A percentile compares a stretch with the other conserved stretches of the same genome.
Evolutionary conservation across 1,140 invertebrate genomes (phyloP).

Genomic region (Ceratina australensis): DNA sequence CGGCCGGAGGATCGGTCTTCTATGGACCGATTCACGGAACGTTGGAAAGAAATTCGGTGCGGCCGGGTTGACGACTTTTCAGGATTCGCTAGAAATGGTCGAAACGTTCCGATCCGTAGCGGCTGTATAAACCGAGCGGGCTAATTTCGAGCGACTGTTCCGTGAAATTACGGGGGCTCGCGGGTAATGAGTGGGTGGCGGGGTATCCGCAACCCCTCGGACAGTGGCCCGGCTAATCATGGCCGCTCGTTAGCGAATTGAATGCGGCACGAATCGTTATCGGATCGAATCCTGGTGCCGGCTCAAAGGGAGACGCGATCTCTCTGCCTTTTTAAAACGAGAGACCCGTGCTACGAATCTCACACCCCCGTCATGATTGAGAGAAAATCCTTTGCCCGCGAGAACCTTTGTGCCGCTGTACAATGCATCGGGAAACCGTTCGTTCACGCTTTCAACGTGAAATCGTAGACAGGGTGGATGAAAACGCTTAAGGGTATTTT

Average conservation of each 20-base stretch:
- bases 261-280: conserved; percentile 65
- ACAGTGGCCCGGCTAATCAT: conserved; percentile 73
- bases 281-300: conserved; percentile 56
- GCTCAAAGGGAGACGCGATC: conserved; percentile 46
- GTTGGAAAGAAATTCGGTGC: conserved; percentile 55
- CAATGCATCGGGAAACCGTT: conserved; percentile 5
- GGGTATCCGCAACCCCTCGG: conserved; percentile 69
- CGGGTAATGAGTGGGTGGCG: conserved; percentile 74
- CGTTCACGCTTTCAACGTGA: background rate
- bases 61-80: conserved; percentile 54
- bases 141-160: conserved; percentile 75
- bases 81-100: conserved; percentile 54
- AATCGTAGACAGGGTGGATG: background rate
- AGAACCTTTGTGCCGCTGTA: background rate
- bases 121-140: conserved; percentile 61
- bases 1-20: conserved; percentile 12
- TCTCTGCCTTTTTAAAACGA: conserved; percentile 49
- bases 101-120: conserved; percentile 33
- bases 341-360: conserved; percentile 40
- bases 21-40: conserved; percentile 35
- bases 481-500: background rate
- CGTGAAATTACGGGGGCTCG: conserved; percentile 73
- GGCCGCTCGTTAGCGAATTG: conserved; percentile 74
- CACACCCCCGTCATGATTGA: conserved; percentile 24
- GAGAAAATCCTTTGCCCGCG: too few species aligned